phyloP scores from a whole-genome alignment of 2,113 vertebrate species.

The Erythrolamprus reginae region DNA sequence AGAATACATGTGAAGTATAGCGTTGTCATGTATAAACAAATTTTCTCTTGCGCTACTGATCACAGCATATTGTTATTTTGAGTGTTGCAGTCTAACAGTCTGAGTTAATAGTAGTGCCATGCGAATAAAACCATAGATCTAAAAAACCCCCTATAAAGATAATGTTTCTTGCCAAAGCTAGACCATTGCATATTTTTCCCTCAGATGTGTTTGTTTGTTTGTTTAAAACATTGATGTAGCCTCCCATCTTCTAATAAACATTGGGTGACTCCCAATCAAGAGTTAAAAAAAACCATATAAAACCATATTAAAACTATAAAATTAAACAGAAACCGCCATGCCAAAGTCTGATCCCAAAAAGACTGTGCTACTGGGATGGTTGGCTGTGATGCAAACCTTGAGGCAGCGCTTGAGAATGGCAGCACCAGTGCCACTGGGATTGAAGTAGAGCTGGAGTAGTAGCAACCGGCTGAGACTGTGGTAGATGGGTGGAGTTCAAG shows the following conservation, averaged over 20 bases:
- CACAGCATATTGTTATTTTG: not conserved
- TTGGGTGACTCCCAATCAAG: not conserved
- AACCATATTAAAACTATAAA: not conserved
- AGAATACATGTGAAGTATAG: not conserved
- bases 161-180: not conserved
- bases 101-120: not conserved
- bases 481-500: not conserved
- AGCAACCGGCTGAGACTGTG: not conserved
- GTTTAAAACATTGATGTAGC: not conserved
- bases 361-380: not conserved
- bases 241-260: not conserved
- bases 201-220: not conserved
- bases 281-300: not conserved
- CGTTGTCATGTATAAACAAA: not conserved
- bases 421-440: accelerated
- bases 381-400: not conserved
- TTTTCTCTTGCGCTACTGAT: not conserved
- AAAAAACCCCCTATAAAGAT: not conserved
- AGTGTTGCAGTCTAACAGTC: not conserved
- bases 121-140: not conserved
- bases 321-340: not conserved
- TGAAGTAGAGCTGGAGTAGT: not conserved
- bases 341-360: not conserved
- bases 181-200: not conserved
- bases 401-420: not conserved